These are phyloP conservation scores for Drosophila kepulauana DNA, from an alignment of 1,140 invertebrate species.

Conservation along the genomic window DNA sequence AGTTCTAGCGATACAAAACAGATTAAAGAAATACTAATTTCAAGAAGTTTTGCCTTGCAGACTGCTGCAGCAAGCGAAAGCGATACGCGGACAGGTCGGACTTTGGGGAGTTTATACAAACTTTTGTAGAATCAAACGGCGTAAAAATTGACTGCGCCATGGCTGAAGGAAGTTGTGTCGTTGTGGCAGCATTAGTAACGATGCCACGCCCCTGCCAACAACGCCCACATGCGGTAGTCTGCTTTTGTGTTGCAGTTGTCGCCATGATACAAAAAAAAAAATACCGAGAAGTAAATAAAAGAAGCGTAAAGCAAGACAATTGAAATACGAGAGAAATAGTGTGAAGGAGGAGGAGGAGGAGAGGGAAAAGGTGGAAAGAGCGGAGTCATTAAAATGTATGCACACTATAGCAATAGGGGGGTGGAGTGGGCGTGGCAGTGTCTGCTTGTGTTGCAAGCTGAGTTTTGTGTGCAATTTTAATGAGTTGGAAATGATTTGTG, in stretches of 20 bases:
- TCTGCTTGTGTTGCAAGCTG: slow-evolving; percentile 12
- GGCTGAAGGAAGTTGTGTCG: slow-evolving; percentile 45
- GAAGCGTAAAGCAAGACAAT: slow-evolving; percentile 57
- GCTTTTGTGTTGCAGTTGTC: slow-evolving; percentile 47
- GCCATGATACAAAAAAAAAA: slow-evolving; percentile 25
- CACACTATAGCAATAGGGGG: slow-evolving; percentile 21
- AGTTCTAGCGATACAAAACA: slow-evolving; percentile 67
- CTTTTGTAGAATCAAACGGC: slow-evolving; percentile 73
- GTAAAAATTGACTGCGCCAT: slow-evolving; percentile 67
- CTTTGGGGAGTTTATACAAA: slow-evolving; percentile 50
- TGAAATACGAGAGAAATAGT: slow-evolving; percentile 54
- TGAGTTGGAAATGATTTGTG: slow-evolving; percentile 82
- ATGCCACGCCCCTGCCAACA: slow-evolving; percentile 46
- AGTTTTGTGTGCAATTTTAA: slow-evolving; percentile 76
- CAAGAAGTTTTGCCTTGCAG: slow-evolving; percentile 43
- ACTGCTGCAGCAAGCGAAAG: neutral
- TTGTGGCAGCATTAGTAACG: slow-evolving; percentile 23
- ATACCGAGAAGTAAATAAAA: slow-evolving; percentile 2
- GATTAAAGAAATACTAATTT: slow-evolving; percentile 55
- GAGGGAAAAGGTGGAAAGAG: slow-evolving; percentile 20
- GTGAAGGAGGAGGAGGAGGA: too few relatives aligned
- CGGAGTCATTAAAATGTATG: slow-evolving; percentile 78
- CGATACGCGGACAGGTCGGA: neutral
- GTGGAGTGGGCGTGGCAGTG: slow-evolving; percentile 10
- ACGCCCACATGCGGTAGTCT: slow-evolving; percentile 44